Evolutionary conservation across 2,797 vertebrate species (phyloP), one percentile per base, ranked within the genome.

Genomic region (Manis crassicaudata): DNA sequence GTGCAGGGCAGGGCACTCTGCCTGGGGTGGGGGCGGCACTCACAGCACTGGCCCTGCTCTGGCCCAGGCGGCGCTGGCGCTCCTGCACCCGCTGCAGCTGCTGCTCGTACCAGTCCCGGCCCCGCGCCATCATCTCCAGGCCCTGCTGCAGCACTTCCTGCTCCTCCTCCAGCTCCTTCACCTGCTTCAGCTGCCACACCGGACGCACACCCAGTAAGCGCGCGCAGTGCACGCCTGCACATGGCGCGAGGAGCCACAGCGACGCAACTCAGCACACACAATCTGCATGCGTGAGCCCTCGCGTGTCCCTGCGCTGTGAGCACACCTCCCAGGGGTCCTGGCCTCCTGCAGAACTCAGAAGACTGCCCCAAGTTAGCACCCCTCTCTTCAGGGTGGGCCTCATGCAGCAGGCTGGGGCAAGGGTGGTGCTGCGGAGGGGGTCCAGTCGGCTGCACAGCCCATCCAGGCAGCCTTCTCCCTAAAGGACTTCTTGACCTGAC

Each of bases 141-240:
- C 99, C 99, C 14, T 99, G 99, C 87, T 99, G 98, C 94, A 99
- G 98, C 10, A 99, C 99, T 96, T 99, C 99, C 97, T 99, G 99
- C 98, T 99, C 99, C 98, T 99, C 99, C 98, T 99, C 99, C 98
- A 99, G 98, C 97, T 99, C 99, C 98, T 99, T 99, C 99, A 99
- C 99, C 98, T 99, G 99, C 98, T 99, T 99, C 97, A 99, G 97
- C 99, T 99, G 98, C 75, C 94, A 17, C 58, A 88, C 14, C 96
- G 82, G 2, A 10, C 0, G 0, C 25, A 75, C 20, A 14, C 1
- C 46, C 46, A 46, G 46, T 46, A 46, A 46, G 1, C 12, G 40
- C 56, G n/a, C 0, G 4, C 37, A 1, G 83, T 25, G 4, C 3
- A 18, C 4, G 20, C 13, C 21, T 6, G 12, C 21, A 7, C 9